Base-by-base conservation (phyloP, 2,888 invertebrate species). In the Tuta absoluta region DNA sequence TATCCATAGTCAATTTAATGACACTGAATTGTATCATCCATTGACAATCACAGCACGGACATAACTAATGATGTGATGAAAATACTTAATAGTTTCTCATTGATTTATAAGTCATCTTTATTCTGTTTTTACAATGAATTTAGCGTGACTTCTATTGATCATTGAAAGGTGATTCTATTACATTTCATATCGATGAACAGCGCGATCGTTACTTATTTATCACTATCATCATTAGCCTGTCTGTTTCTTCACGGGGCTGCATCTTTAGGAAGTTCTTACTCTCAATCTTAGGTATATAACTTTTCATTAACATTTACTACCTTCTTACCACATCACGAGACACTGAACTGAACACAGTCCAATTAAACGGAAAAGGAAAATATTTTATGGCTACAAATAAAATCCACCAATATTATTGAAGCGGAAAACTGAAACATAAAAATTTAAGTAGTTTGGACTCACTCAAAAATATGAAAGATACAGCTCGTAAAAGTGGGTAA, bases 401-500 rank as follows among this genome's bases (percentile, higher is more conserved):
- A 89, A 84, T 80, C 79, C 74, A 75, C 75, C 71, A 69, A 77
- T 78, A 85, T 84, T 85, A 87, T 84, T 80, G 85, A 80, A 77
- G 85, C 83, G 84, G 89, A 91, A 89, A 89, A 87, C 76, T 84
- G 76, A 75, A 71, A 75, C 79, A 82, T 91, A 91, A 90, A 91
- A 89, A 71, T 88, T 89, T 87, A 87, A 91, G 89, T 88, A 87
- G 87, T 89, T 87, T 81, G 86, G 86, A 89, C 86, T 86, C 82
- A 82, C 85, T 89, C 84, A 86, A 89, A 89, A 91, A 88, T 90
- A 90, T 87, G 85, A 84, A 81, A 74, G 84, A 85, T 82, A 81
- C 80, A 71, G 79, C 70, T 89, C 89, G 86, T 91, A 91, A 91
- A 89, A 84, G 85, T 83, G 81, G 86, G 89, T 89, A 90, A 90